Evolutionary conservation across 1,140 invertebrate species (phyloP).

Genomic region (Brachionus angularis): DNA sequence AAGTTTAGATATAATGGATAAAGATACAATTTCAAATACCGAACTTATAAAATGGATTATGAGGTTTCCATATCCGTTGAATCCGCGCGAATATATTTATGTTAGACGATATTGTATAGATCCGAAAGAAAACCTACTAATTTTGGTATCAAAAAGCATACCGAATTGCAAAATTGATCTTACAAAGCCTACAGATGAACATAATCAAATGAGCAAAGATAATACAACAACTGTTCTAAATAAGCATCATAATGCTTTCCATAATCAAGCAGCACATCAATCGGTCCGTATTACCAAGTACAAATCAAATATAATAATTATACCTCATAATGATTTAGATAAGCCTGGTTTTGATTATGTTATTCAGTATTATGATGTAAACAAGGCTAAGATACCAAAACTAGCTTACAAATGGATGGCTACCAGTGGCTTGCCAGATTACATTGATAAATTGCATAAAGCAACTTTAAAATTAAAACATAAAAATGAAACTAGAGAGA

Average conservation of each 20-base stretch:
- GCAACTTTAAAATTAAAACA: neutral
- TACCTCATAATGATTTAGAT: conserved; percentile 29
- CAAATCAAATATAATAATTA: conserved; percentile 38
- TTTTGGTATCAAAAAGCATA: conserved; percentile 32
- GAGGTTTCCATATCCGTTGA: conserved; percentile 34
- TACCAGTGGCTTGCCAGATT: conserved; percentile 26
- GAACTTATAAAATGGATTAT: conserved; percentile 36
- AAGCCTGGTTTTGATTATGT: conserved; percentile 34
- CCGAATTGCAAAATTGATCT: neutral
- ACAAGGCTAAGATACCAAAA: conserved; percentile 41
- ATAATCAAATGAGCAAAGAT: too few relatives aligned
- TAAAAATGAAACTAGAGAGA: conserved; percentile 23
- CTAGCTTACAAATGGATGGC: conserved; percentile 44
- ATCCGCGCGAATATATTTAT: conserved; percentile 15
- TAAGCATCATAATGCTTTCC: neutral
- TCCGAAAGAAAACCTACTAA: neutral
- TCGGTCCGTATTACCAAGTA: conserved; percentile 25
- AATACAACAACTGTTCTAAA: too few relatives aligned
- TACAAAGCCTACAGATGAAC: neutral
- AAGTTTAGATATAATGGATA: neutral
- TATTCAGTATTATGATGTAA: conserved; percentile 42
- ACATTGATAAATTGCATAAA: conserved; percentile 32
- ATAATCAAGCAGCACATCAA: neutral
- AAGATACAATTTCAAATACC: neutral
- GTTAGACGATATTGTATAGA: conserved; percentile 15